Evolutionary conservation across 2,888 invertebrate genomes (phyloP), one percentile per base, ranked within the genome.

Genomic region (Eupithecia pulchellata): DNA sequence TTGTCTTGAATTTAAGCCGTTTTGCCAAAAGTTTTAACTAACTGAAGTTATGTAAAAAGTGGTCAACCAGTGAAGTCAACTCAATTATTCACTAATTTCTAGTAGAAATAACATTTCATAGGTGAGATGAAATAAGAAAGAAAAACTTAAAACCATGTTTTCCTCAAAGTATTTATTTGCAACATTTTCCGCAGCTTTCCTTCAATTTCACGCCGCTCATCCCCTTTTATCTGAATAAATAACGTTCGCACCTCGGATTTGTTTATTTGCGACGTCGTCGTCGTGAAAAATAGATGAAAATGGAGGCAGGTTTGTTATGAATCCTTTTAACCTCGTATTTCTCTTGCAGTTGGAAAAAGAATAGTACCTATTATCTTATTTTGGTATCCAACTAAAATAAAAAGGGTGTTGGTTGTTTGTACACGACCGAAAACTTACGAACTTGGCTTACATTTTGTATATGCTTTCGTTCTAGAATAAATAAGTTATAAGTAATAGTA

Each of bases 221-320:
- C 87, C 82, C 86, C 85, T 87, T 87, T 85, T 84, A 78, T 85
- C 84, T 91, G 93, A 92, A 93, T 93, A 92, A 92, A 90, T 92
- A 85, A 93, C 91, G 85, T 84, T 86, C 85, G 77, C 91, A 91
- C 91, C 88, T 91, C 86, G 86, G 84, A 85, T 87, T 86, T 86
- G 83, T 86, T 90, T 86, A 83, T 84, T 83, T 81, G 75, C 78
- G 27, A 78, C 80, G 76, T 71, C 78, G 58, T 1, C 78, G 77
- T 69, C 72, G 78, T 81, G 79, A 81, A 81, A 83, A 82, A 83
- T 75, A 60, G 63, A 78, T 69, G 71, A n/a, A n/a, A n/a, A n/a
- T n/a, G n/a, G n/a, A n/a, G n/a, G 55, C 63, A 63, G 61, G 14
- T 30, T 73, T 73, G 61, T 71, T 68, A 57, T 34, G 36, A 39